These are phyloP conservation scores for Limnephilus auricula DNA, from an alignment of 2,888 invertebrate species.

Conservation along the genomic window DNA sequence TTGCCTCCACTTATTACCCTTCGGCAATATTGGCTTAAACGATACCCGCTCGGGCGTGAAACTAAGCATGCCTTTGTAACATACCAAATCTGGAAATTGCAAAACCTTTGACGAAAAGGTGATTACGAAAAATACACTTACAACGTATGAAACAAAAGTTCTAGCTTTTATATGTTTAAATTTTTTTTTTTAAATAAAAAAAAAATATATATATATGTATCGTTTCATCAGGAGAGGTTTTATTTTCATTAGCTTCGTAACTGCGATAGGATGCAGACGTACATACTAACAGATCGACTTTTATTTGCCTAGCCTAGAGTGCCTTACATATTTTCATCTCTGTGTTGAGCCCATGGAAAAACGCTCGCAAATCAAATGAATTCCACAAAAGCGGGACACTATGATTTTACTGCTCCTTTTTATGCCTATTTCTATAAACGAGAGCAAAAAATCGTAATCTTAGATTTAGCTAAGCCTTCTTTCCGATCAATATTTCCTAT, in stretches of 20 bases:
- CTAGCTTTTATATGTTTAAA: background rate
- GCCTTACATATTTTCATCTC: background rate
- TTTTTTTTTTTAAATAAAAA: too few relatives aligned
- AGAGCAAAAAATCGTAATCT: background rate
- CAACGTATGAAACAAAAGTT: conserved; percentile 40
- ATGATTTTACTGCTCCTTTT: background rate
- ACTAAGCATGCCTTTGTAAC: conserved; percentile 48
- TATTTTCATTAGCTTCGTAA: conserved; percentile 55
- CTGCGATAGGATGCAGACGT: background rate
- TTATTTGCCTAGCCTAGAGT: background rate
- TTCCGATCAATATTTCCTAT: background rate
- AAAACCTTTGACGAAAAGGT: conserved; percentile 52
- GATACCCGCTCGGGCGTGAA: conserved; percentile 55
- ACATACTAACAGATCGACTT: background rate
- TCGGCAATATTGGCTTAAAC: conserved; percentile 61
- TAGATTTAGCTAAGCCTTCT: background rate
- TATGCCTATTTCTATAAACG: background rate
- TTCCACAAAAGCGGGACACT: background rate
- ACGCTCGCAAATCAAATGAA: background rate
- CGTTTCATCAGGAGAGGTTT: conserved; percentile 37
- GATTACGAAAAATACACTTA: conserved; percentile 40
- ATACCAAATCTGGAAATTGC: conserved; percentile 27
- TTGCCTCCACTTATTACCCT: background rate
- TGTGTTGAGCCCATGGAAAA: background rate
- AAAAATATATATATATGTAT: too few relatives aligned